Evolutionary conservation across 2,888 invertebrate genomes (phyloP), one percentile per base, ranked within the genome.

Genomic region (Idaea biselata): DNA sequence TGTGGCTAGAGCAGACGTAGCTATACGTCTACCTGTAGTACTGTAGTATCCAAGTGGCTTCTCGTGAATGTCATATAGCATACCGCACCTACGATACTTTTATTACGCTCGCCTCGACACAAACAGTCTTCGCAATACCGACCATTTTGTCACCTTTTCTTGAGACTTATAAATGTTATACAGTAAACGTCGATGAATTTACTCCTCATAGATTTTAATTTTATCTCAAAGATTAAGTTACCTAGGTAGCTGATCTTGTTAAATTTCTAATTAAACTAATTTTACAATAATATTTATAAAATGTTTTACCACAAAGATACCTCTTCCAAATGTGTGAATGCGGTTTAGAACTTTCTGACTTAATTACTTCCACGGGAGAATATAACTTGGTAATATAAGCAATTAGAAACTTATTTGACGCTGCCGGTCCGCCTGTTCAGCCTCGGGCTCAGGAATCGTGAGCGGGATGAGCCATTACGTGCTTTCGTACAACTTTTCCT

Each of bases 341-440:
- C 82, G 86, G 84, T 86, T 84, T 84, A 80, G 44, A 87, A 86
- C 82, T 89, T 88, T 79, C 73, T 80, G 86, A 87, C 88, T 91
- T 91, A 90, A 92, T 91, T 90, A 91, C 86, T 88, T 87, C 78
- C 77, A 85, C 89, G 84, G 89, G 86, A 82, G 88, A 91, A 89
- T 90, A 90, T 87, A 91, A 91, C 88, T 90, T 89, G 89, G 89
- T 91, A 92, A 91, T 91, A 90, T 89, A 91, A 91, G 91, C 90
- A 92, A 92, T 91, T 91, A 92, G 89, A 91, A 92, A 91, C 89
- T 92, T 92, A 91, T 91, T 92, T 91, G 90, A 90, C 87, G 90
- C 88, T 88, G 84, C 88, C 87, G 88, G 90, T 88, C 89, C 86
- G 91, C 87, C 83, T 81, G 88, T 80, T 86, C 84, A 85, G 89